Evolutionary conservation across 2,797 vertebrate species (phyloP), one percentile per base, ranked within the genome.

Genomic region (Stomatorhinus walkeri): DNA sequence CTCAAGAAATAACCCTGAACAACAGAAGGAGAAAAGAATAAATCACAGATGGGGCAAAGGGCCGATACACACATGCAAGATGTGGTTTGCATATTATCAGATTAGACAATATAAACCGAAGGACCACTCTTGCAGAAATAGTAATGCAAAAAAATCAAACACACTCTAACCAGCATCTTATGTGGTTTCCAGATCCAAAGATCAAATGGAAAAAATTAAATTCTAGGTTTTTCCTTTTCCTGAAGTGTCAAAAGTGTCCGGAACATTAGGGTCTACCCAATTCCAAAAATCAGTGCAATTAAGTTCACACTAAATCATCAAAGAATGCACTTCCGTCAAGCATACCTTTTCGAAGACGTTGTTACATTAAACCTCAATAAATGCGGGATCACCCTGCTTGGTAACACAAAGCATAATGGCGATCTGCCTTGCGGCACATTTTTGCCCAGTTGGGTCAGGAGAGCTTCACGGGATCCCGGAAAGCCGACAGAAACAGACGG

Each of bases 1-100:
- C 85, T 56, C 3, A n/a, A n/a, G 85, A 87, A 87, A 32, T 85
- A 36, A 87, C 85, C 85, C 19, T 56, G 52, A 24, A 56, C 52
- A 2, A 28, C 49, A 87, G 7, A 56, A 19, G 28, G 28, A 28
- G n/a, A 59, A 56, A 36, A 54, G 36, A 24, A 48, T 12, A 49
- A 9, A 83, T 46, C 2, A 46, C 10, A 79, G 36, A 40, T 2
- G 36, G n/a, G 32, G 36, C 4, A 8, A 10, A 83, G 36, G 9
- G 40, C 12, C 40, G 46, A n/a, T 5, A 4, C 9, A 43, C 43
- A 83, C n/a, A 83, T 19, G 43, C n/a, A 46, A 16, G 28, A 48
- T 46, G n/a, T 2, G 2, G 40, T 48, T 83, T 72, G 64, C 12
- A 24, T 76, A 76, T 76, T 40, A 19, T 76, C 32, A 76, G 14